These are phyloP conservation scores for Nettapus auritus DNA, from an alignment of 2,113 vertebrate genomes.

Conservation along the genomic window DNA sequence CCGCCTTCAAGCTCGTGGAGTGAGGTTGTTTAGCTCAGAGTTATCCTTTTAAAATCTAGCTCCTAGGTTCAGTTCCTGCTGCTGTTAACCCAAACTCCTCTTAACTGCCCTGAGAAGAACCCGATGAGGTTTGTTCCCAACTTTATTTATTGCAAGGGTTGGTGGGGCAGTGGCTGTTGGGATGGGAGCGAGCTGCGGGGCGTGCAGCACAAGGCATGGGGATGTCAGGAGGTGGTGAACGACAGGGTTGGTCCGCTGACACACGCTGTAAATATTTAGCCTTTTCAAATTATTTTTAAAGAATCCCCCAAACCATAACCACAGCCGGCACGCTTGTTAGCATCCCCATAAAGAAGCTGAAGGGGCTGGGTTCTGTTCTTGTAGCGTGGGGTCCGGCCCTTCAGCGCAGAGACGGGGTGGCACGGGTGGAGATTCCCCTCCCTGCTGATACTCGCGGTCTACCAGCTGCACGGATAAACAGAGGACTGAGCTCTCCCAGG, in stretches of 20 bases:
- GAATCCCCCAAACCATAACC: neutral
- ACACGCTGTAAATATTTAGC: neutral
- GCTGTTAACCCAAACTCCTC: neutral
- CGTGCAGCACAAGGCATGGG: neutral
- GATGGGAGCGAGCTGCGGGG: neutral
- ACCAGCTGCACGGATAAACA: neutral
- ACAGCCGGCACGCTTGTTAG: neutral
- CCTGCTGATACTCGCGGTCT: neutral
- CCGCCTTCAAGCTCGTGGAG: neutral
- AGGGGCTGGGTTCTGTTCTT: neutral
- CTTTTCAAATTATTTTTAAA: neutral
- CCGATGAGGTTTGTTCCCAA: neutral
- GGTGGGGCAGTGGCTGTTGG: too few relatives aligned
- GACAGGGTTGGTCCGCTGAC: neutral
- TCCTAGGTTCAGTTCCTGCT: neutral
- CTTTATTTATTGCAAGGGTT: neutral
- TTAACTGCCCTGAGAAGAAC: too few relatives aligned
- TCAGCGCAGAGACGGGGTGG: rapidly evolving
- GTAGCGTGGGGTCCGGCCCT: neutral
- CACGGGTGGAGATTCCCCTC: rapidly evolving
- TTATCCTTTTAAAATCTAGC: neutral
- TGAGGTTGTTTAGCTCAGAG: neutral
- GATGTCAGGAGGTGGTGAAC: neutral
- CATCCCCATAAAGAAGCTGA: neutral
- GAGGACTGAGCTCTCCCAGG: neutral